Evolutionary conservation across 2,113 vertebrate genomes (phyloP).

Genomic region (Holacanthus passer): DNA sequence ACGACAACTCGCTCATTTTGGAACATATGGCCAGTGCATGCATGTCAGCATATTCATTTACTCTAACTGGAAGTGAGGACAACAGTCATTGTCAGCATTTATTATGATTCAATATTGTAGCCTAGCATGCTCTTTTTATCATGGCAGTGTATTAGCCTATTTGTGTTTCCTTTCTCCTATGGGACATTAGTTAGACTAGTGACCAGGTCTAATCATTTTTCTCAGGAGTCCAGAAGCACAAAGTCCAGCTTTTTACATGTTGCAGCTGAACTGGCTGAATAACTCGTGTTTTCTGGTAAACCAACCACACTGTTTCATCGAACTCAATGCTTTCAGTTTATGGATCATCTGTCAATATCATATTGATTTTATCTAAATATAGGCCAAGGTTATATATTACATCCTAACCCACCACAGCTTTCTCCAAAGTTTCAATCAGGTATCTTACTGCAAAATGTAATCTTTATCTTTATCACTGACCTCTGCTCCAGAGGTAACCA

Average conservation of each 20-base stretch:
- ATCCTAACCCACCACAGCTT: not conserved
- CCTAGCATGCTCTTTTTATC: not conserved
- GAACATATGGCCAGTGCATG: slow-evolving; percentile 15
- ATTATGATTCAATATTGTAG: not conserved
- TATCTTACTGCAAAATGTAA: not conserved
- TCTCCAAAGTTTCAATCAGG: not conserved
- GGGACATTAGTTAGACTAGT: not conserved
- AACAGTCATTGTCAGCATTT: not conserved
- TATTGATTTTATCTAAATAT: slow-evolving; percentile 51
- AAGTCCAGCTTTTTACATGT: not conserved
- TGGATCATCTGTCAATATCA: not conserved
- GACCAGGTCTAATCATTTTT: slow-evolving; percentile 7
- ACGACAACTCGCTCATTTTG: not conserved
- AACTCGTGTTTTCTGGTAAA: slow-evolving; percentile 22
- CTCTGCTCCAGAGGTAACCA: slow-evolving; percentile 3
- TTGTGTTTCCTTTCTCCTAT: slow-evolving; percentile 4
- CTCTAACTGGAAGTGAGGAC: not conserved
- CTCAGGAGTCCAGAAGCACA: slow-evolving; percentile 5
- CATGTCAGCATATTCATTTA: slow-evolving; percentile 22
- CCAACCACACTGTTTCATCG: not conserved
- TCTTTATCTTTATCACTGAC: slow-evolving; percentile 23
- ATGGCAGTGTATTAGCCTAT: not conserved
- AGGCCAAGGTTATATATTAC: slow-evolving; percentile 16
- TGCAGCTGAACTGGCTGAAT: not conserved
- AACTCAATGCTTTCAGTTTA: slow-evolving; percentile 2